Percentiles rank a stretch among this genome's conserved stretches.
These are phyloP conservation scores for Ditula angustiorana DNA, from an alignment of 2,888 invertebrate species.

Conservation along the genomic window DNA sequence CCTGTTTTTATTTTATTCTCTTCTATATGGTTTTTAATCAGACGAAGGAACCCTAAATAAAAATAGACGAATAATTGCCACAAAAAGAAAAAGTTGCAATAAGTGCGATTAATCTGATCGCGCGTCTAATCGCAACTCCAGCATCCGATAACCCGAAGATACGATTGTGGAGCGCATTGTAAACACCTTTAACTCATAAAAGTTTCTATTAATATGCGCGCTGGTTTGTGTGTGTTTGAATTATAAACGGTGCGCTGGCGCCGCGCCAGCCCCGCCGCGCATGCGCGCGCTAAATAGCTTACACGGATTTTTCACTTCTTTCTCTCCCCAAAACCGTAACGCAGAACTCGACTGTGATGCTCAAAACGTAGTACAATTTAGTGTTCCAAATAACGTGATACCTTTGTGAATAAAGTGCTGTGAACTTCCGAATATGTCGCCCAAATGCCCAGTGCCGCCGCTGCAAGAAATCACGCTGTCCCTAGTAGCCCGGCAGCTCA, in stretches of 20 bases:
- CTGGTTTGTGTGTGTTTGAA: constrained; percentile 73
- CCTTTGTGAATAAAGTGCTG: constrained; percentile 51
- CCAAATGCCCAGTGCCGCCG: constrained; percentile 86
- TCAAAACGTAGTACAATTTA: constrained; percentile 62
- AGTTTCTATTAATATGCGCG: constrained; percentile 76
- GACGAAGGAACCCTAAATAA: no score
- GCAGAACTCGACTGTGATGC: constrained; percentile 64
- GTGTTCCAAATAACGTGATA: constrained; percentile 58
- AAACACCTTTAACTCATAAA: constrained; percentile 78
- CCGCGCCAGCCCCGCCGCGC: constrained; percentile 67
- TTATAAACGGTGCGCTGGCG: constrained; percentile 78
- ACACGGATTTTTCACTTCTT: constrained; percentile 73
- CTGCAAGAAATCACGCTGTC: constrained; percentile 86
- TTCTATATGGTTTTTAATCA: no score
- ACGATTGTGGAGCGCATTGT: constrained; percentile 64
- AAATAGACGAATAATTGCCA: no score
- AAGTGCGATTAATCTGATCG: background rate
- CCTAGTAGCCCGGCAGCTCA: constrained; percentile 86
- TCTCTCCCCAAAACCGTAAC: constrained; percentile 66
- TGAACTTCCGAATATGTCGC: constrained; percentile 83
- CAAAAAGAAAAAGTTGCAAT: no score
- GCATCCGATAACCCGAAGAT: constrained; percentile 50
- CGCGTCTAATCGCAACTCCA: constrained; percentile 8
- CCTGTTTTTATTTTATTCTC: no score
- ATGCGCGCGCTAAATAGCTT: constrained; percentile 74